Percentiles rank a stretch among this genome's conserved stretches.
Evolutionary conservation across 1,140 invertebrate genomes (phyloP).

Genomic region (Plectus sambesii): DNA sequence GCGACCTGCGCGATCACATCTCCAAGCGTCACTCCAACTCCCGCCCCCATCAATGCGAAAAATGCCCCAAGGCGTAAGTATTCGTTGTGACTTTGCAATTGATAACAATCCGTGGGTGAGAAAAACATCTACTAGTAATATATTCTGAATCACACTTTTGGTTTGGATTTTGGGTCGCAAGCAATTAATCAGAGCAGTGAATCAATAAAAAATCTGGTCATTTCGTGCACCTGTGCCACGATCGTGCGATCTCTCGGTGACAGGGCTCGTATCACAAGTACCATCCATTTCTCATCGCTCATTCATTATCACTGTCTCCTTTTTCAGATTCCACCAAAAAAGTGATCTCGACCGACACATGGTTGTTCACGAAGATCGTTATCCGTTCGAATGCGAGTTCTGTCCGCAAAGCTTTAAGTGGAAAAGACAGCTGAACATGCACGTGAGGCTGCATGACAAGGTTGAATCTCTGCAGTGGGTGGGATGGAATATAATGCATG

Average conservation of each 20-base stretch:
- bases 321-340: conserved; percentile 21
- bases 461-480: background rate
- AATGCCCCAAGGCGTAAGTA: conserved; percentile 19
- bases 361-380: conserved; percentile 14
- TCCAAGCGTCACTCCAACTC: conserved; percentile 23
- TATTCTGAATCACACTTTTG: no score
- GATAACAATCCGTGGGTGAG: no score
- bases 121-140: no score
- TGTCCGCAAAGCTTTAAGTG: conserved; percentile 25
- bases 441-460: conserved; percentile 21
- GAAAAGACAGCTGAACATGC: conserved; percentile 26
- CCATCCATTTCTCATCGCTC: no score
- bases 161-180: conserved; percentile 1
- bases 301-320: background rate
- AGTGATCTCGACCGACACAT: conserved; percentile 28
- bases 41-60: conserved; percentile 13
- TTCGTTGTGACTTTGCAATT: no score
- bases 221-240: no score
- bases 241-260: no score
- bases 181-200: conserved; percentile 1
- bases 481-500: background rate
- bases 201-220: no score
- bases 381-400: conserved; percentile 17
- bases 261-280: no score
- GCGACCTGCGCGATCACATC: conserved; percentile 22